phyloP scores from a whole-genome alignment of 2,113 vertebrate genomes.

The Tenrec ecaudatus region DNA sequence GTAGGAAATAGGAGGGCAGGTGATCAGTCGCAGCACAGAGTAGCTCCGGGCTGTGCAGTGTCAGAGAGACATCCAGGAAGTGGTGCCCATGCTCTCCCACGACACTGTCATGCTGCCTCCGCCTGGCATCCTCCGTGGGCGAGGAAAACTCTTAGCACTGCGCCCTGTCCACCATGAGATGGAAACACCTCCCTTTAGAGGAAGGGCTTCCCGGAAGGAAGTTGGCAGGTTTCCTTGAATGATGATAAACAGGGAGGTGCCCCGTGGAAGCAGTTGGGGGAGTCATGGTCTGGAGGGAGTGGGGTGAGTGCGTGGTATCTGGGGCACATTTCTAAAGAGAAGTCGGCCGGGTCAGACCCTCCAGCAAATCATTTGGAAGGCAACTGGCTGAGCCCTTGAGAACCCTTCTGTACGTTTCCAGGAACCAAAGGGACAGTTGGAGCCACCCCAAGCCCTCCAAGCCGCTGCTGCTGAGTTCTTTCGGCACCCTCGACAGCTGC shows the following conservation, averaged over 20 bases:
- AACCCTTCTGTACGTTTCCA: background rate
- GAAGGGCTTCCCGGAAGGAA: background rate
- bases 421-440: background rate
- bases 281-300: background rate
- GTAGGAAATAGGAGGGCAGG: background rate
- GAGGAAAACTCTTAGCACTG: background rate
- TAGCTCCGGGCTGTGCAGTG: background rate
- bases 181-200: background rate
- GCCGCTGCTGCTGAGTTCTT: background rate
- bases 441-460: background rate
- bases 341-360: background rate
- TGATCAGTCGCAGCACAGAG: background rate
- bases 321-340: background rate
- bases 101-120: accelerated
- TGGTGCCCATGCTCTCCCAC: background rate
- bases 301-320: background rate
- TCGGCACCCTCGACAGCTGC: background rate
- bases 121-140: background rate
- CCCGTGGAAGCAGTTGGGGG: background rate
- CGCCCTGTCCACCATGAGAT: background rate
- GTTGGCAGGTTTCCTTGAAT: background rate
- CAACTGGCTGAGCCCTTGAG: background rate
- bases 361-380: too few species aligned
- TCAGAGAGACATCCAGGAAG: background rate
- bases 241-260: background rate